phyloP scores from a whole-genome alignment of 2,113 vertebrate species.

The Callopanchax toddi region DNA sequence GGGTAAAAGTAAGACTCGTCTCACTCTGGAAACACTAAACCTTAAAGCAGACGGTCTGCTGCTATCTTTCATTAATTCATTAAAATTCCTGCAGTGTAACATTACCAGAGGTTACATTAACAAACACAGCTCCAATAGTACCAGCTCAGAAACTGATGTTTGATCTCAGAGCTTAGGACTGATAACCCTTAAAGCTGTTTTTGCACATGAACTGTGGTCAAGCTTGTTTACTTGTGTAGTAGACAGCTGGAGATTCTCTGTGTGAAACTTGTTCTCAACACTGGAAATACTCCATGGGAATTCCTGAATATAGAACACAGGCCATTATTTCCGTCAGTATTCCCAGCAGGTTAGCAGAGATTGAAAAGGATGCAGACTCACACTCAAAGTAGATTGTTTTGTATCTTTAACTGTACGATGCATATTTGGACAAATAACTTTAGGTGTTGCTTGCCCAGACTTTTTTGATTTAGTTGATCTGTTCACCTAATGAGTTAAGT shows the following conservation, averaged over 20 bases:
- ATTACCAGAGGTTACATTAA: slow-evolving; percentile 23
- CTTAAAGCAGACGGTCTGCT: slow-evolving; percentile 15
- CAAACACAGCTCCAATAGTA: neutral
- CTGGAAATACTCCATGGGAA: too few species aligned
- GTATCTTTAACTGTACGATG: too few species aligned
- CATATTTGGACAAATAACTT: too few species aligned
- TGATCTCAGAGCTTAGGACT: neutral
- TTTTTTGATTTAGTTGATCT: too few species aligned
- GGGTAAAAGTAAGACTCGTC: slow-evolving; percentile 7
- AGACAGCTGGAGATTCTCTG: neutral
- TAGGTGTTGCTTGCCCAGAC: too few species aligned
- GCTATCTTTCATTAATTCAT: slow-evolving; percentile 48
- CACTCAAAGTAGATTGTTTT: neutral
- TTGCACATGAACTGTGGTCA: neutral
- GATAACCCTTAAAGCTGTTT: neutral
- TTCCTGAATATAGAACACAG: too few species aligned
- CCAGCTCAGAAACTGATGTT: neutral
- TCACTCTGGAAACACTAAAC: slow-evolving; percentile 39
- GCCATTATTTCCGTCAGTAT: too few species aligned
- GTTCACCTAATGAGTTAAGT: too few species aligned
- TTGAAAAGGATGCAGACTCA: neutral
- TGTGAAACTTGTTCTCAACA: neutral
- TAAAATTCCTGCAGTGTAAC: slow-evolving; percentile 21
- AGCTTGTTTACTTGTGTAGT: neutral
- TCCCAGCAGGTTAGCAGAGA: neutral